Evolutionary conservation across 2,113 vertebrate species (phyloP), one percentile per base, ranked within the genome.

Genomic region (Hemiscyllium ocellatum): DNA sequence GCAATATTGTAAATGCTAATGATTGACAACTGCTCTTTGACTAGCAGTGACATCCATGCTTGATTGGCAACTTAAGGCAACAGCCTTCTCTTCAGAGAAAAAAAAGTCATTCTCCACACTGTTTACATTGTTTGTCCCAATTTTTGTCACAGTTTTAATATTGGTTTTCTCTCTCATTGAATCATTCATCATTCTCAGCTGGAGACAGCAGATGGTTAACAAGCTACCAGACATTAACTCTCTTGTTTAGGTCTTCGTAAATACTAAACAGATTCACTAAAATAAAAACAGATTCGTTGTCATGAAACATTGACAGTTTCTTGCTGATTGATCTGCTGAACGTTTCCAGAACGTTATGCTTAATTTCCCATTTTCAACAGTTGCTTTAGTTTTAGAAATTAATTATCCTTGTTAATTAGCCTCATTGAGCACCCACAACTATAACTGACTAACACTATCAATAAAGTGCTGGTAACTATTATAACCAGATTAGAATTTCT

Each of bases 121-220:
- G n/a, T 93, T 22, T 66, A 29, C 52, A 33, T 90, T 61, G 2
- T 65, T 65, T 26, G 20, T 33, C 17, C 61, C n/a, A 37, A 33
- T 66, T 93, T 93, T 37, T 93, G 89, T 93, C 89, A 66, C 52
- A 65, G 17, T 93, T 93, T 93, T 3, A 93, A 66, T 66, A 66
- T 37, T 66, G 61, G 33, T 93, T 93, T 66, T 66, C 19, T 65
- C 29, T 56, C 15, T 33, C 26, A 65, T 90, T 33, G 29, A 65
- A n/a, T 65, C 56, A 33, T 56, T 66, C 89, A 65, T 66, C 56
- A 37, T 37, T 37, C 17, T 66, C 89, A 93, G 89, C 33, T 37
- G 61, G n/a, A 66, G 89, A 37, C 5, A 93, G 0, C 29, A n/a
- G 61, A 93, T 65, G 33, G 33, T 2, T 17, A 66, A 7, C 61